phyloP scores from a whole-genome alignment of 2,113 vertebrate genomes.

The Cheilinus undulatus region DNA sequence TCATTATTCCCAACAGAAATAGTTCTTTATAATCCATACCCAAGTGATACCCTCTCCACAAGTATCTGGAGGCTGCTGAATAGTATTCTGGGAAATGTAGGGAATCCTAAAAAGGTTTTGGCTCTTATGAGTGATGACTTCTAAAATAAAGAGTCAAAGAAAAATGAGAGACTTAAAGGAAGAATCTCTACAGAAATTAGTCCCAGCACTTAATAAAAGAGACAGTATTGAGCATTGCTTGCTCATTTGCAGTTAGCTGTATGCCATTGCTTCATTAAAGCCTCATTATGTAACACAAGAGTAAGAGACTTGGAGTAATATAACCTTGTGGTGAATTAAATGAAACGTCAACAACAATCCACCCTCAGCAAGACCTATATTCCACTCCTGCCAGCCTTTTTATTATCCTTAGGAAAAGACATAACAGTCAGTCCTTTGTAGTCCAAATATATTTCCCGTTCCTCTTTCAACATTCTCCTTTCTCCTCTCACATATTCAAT shows the following conservation, averaged over 20 bases:
- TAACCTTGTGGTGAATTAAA: slow-evolving; percentile 49
- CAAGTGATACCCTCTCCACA: neutral
- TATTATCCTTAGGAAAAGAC: slow-evolving; percentile 4
- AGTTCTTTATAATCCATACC: slow-evolving; percentile 4
- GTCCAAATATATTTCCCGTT: slow-evolving; percentile 15
- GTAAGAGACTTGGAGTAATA: slow-evolving; percentile 45
- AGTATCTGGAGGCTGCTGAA: neutral
- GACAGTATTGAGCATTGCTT: slow-evolving; percentile 31
- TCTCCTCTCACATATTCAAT: slow-evolving; percentile 28
- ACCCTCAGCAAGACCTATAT: neutral
- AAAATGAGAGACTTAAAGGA: neutral
- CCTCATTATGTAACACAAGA: slow-evolving; percentile 47
- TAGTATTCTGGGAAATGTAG: slow-evolving; percentile 1
- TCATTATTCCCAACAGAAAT: neutral
- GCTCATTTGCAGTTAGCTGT: slow-evolving; percentile 37
- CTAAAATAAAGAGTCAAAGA: neutral
- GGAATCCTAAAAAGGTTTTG: slow-evolving; percentile 9
- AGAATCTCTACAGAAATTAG: neutral
- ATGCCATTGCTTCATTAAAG: slow-evolving; percentile 50
- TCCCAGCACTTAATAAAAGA: slow-evolving; percentile 16
- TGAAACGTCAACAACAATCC: slow-evolving; percentile 53
- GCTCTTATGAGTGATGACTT: neutral
- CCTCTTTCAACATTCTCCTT: slow-evolving; percentile 9
- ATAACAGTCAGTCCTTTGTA: slow-evolving; percentile 20
- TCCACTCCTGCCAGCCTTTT: slow-evolving; percentile 6